Percentiles rank a stretch among this genome's conserved stretches.
Conservation (phyloP, 30 jellyfish, hydroid and myxozoan species). For the Hydractinia echinata region DNA sequence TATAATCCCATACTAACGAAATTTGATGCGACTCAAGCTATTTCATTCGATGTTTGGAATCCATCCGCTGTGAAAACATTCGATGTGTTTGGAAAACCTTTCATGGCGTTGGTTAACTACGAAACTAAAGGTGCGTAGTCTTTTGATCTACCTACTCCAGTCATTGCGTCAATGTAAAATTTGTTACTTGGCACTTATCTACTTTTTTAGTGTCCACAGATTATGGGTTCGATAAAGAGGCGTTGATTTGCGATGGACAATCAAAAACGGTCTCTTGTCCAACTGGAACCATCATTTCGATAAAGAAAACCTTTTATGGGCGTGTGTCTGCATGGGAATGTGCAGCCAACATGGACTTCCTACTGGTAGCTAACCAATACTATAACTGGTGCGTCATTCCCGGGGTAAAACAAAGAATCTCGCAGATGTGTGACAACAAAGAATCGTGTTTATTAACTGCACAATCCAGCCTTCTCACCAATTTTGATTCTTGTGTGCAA, state of each 20-base stretch:
- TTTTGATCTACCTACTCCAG: no score
- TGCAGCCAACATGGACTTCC: constrained; percentile 19
- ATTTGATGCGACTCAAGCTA: constrained; percentile 47
- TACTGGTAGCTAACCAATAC: not conserved
- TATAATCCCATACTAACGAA: constrained; percentile 20
- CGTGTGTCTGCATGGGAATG: constrained; percentile 55
- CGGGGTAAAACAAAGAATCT: constrained; percentile 27
- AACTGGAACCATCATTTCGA: constrained; percentile 44
- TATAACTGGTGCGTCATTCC: constrained; percentile 10
- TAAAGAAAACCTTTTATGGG: constrained; percentile 66
- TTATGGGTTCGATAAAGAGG: constrained; percentile 34
- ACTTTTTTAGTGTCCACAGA: constrained; percentile 29
- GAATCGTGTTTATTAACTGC: constrained; percentile 45
- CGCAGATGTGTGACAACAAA: constrained; percentile 53
- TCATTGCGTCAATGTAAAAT: not conserved
- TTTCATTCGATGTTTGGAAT: constrained; percentile 35
- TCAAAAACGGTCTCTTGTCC: constrained; percentile 37
- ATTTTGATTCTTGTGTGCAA: constrained; percentile 49
- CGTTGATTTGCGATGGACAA: constrained; percentile 50
- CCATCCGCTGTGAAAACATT: constrained; percentile 52
- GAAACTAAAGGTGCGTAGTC: constrained; percentile 38
- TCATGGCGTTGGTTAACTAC: constrained; percentile 39
- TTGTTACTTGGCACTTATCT: not conserved
- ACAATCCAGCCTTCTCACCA: constrained; percentile 32
- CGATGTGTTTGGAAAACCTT: constrained; percentile 57